Evolutionary conservation across 1,140 invertebrate species (phyloP).

Genomic region (Mizuhopecten yessoensis): DNA sequence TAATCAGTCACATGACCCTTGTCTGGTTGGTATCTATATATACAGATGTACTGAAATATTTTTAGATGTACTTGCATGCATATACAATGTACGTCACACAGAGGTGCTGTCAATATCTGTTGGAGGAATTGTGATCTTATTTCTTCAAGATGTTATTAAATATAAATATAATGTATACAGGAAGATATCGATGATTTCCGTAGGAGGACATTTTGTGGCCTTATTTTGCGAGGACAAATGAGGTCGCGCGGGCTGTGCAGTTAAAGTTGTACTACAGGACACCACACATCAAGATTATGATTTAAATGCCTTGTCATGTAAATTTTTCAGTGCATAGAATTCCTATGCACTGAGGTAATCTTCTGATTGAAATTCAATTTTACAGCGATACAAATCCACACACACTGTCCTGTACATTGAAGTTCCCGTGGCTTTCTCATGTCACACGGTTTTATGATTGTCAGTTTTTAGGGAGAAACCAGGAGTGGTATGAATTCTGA

Average conservation of each 20-base stretch:
- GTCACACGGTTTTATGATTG: not conserved
- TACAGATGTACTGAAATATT: too few relatives aligned
- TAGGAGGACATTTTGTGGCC: too few relatives aligned
- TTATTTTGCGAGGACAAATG: not conserved
- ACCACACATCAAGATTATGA: not conserved
- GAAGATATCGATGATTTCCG: too few relatives aligned
- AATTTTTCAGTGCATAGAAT: not conserved
- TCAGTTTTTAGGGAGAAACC: not conserved
- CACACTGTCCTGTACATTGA: not conserved
- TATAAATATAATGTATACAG: too few relatives aligned
- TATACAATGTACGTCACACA: too few relatives aligned
- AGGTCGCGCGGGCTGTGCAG: not conserved
- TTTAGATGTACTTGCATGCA: too few relatives aligned
- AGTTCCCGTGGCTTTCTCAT: not conserved
- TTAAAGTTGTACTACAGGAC: not conserved
- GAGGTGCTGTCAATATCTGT: too few relatives aligned
- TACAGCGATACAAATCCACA: not conserved
- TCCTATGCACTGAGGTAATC: slow-evolving; percentile 19
- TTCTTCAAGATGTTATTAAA: too few relatives aligned
- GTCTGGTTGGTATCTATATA: too few relatives aligned
- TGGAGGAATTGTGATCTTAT: too few relatives aligned
- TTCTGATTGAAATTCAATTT: not conserved
- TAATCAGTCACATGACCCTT: too few relatives aligned
- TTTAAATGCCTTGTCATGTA: slow-evolving; percentile 35
- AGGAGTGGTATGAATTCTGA: slow-evolving; percentile 23